Base-by-base conservation (phyloP, 2,888 invertebrate species). In the Eurois occulta region DNA sequence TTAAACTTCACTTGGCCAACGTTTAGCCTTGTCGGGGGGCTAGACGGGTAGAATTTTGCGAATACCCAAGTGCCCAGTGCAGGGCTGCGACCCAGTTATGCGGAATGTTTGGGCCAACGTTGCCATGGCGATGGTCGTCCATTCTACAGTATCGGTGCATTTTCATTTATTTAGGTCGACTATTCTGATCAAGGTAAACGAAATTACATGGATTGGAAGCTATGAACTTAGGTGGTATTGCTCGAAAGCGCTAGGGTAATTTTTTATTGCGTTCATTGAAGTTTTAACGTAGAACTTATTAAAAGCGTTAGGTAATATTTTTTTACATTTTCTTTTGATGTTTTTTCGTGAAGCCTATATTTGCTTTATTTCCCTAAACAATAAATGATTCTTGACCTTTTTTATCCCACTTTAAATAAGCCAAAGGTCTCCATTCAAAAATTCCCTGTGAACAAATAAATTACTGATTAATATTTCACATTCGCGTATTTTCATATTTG, bases 51-150 rank as follows among this genome's bases (percentile, higher is more conserved):
- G 86, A 92, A 93, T 91, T 91, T 91, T 89, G 90, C 90, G 85
- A 89, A 90, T 89, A 86, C 76, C 84, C 83, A n/a, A 78, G 78
- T 80, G 77, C 84, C 81, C 89, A 72, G 80, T 80, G 46, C 76
- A 69, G 86, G 90, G 62, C 90, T 89, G 84, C 90, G 94, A 93
- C 93, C 93, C 87, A 93, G 91, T 90, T 94, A 83, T 86, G 69
- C 73, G 91, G 92, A 94, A 94, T 95, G 95, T 95, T 95, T 95
- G 93, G 90, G 83, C 86, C 86, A 76, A 87, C 87, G 95, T 95
- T 94, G 91, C 94, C 91, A 95, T 95, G 94, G 89, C 87, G 55
- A 88, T 72, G 55, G 66, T 78, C 75, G 62, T 65, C 66, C 32
- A 65, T 72, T 75, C 72, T 75, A 77, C 68, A 65, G 65, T 83